Evolutionary conservation across 1,140 invertebrate species (phyloP).

Genomic region (Condylostylus longicornis): DNA sequence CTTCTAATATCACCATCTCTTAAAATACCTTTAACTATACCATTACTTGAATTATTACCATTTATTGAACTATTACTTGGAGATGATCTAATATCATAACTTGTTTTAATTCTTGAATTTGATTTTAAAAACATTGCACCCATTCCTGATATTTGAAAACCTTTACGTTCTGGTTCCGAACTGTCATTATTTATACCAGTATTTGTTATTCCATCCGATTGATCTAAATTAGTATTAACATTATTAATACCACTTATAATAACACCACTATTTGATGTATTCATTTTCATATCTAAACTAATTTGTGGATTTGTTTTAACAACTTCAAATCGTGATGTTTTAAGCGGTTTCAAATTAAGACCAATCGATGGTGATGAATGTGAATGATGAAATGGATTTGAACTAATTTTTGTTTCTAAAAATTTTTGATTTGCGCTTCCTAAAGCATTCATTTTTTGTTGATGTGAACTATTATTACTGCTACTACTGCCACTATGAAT

Average conservation of each 20-base stretch:
- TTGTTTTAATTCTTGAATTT: slow-evolving; percentile 40
- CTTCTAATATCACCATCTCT: slow-evolving; percentile 41
- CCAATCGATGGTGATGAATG: not conserved
- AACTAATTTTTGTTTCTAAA: no score
- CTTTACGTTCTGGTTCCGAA: slow-evolving; percentile 7
- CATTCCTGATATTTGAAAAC: slow-evolving; percentile 18
- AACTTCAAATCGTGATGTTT: slow-evolving; percentile 19
- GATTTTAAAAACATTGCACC: slow-evolving; percentile 57
- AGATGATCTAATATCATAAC: no score
- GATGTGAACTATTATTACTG: slow-evolving; percentile 1
- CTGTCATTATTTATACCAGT: no score
- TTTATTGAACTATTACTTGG: slow-evolving; percentile 1
- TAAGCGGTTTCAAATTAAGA: slow-evolving; percentile 17
- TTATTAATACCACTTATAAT: no score
- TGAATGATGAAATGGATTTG: not conserved
- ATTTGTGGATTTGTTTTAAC: slow-evolving; percentile 20
- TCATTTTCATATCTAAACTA: slow-evolving; percentile 14
- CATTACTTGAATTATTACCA: no score
- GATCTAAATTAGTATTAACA: no score
- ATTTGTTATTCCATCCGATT: no score
- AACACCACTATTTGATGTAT: no score
- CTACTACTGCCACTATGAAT: slow-evolving; percentile 1
- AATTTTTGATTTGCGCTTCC: slow-evolving; percentile 19
- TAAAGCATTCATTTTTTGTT: slow-evolving; percentile 12
- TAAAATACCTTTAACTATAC: slow-evolving; percentile 45